Evolutionary conservation across 2,113 vertebrate genomes (phyloP).

Genomic region (Chinchilla lanigera): DNA sequence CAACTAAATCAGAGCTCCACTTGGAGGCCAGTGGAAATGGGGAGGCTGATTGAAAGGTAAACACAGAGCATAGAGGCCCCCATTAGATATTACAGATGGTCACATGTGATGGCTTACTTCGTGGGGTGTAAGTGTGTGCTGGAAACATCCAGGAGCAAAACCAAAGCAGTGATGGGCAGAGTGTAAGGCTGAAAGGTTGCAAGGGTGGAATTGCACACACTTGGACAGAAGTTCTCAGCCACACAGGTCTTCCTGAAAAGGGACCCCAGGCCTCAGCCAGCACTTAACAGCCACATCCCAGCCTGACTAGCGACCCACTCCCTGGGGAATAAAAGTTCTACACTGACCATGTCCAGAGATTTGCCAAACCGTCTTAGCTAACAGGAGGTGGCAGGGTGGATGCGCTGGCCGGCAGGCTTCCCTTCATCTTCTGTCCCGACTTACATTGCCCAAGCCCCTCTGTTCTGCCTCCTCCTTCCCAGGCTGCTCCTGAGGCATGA

Average conservation of each 20-base stretch:
- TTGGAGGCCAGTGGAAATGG: slow-evolving; percentile 35
- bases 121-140: not conserved
- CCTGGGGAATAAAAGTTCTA: not conserved
- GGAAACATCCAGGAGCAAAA: not conserved
- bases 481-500: not conserved
- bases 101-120: not conserved
- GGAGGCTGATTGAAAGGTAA: slow-evolving; percentile 14
- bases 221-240: slow-evolving; percentile 11
- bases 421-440: not conserved
- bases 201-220: not conserved
- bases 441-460: no score
- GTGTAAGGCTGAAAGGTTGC: not conserved
- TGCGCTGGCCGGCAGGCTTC: not conserved
- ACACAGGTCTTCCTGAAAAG: not conserved
- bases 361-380: not conserved
- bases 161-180: not conserved
- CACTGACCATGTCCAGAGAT: not conserved
- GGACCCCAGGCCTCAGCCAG: not conserved
- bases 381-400: not conserved
- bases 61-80: not conserved
- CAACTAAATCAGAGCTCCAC: slow-evolving; percentile 30
- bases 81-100: not conserved
- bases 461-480: not conserved
- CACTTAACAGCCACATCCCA: not conserved
- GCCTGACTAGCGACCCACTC: not conserved